phyloP scores from a whole-genome alignment of 2,797 vertebrate species.

The Takifugu rubripes region DNA sequence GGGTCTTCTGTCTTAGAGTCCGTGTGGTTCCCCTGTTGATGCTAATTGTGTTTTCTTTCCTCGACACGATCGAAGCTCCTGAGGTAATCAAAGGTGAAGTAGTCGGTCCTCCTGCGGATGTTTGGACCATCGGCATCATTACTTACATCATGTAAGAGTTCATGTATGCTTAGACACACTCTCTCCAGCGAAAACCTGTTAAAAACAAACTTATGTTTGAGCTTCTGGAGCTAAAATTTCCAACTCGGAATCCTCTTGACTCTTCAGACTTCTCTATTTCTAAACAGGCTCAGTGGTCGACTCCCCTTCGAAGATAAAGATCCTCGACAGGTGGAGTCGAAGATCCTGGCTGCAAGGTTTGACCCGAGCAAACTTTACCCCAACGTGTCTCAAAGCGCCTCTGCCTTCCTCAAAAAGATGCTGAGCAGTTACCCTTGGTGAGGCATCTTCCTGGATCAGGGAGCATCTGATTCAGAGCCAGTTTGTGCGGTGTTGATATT shows the following conservation, averaged over 20 bases:
- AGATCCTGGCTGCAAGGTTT: conserved; percentile 87
- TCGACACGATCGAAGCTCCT: conserved; percentile 76
- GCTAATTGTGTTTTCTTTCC: not conserved
- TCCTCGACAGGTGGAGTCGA: conserved; percentile 80
- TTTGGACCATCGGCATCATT: conserved; percentile 89
- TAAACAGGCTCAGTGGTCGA: conserved; percentile 88
- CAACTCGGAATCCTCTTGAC: not conserved
- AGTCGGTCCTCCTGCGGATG: conserved; percentile 88
- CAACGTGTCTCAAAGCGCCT: conserved; percentile 93
- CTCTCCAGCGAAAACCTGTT: too few species aligned
- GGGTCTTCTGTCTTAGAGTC: not conserved
- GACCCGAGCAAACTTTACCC: conserved; percentile 90
- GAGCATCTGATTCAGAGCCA: too few species aligned
- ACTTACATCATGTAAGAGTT: conserved; percentile 88
- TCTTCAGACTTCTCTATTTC: not conserved
- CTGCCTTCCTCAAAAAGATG: conserved; percentile 90
- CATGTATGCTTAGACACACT: too few species aligned
- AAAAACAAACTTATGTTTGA: too few species aligned
- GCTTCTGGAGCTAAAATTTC: too few species aligned
- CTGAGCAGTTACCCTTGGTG: conserved; percentile 91
- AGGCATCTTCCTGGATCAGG: conserved; percentile 34
- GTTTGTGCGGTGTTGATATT: too few species aligned
- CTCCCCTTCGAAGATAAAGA: conserved; percentile 89
- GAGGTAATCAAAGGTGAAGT: conserved; percentile 93
- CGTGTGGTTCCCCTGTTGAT: too few species aligned